A percentile compares a stretch with the other conserved stretches of the same genome.
phyloP scores from a whole-genome alignment of 1,140 invertebrate genomes.

The Bombus sylvicola region DNA sequence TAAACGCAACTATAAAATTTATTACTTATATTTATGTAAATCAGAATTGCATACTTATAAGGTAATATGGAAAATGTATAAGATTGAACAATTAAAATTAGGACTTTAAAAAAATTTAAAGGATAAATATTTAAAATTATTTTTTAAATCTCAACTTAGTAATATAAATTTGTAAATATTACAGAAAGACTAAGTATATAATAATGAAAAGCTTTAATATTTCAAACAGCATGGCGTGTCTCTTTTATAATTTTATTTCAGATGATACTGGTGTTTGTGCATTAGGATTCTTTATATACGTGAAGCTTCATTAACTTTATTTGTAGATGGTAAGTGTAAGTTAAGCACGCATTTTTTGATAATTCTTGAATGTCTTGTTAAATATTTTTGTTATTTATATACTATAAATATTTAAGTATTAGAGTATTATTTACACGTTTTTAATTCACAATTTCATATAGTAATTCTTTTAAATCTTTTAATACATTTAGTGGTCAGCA shows the following conservation, averaged over 20 bases:
- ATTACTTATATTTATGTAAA: neutral
- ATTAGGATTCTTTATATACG: slow-evolving; percentile 72
- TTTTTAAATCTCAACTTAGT: neutral
- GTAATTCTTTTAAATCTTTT: neutral
- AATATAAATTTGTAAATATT: neutral
- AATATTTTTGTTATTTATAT: neutral
- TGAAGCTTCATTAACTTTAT: slow-evolving; percentile 75
- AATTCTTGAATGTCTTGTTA: slow-evolving; percentile 30
- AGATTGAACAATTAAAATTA: neutral
- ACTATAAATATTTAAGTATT: slow-evolving; percentile 13
- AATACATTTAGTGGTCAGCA: neutral
- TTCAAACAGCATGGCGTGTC: slow-evolving; percentile 73
- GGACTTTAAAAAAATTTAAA: neutral
- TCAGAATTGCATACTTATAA: neutral
- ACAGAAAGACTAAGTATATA: slow-evolving; percentile 30
- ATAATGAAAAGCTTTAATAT: slow-evolving; percentile 48
- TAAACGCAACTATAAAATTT: neutral
- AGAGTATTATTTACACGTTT: slow-evolving; percentile 1
- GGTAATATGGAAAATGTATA: neutral
- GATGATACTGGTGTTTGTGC: slow-evolving; percentile 68
- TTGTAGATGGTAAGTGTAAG: slow-evolving; percentile 75
- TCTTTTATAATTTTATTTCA: slow-evolving; percentile 74
- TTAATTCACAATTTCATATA: slow-evolving; percentile 4
- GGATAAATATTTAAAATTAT: neutral
- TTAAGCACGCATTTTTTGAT: slow-evolving; percentile 30